Conservation (phyloP, 2,888 invertebrate species). For the Syritta pipiens region DNA sequence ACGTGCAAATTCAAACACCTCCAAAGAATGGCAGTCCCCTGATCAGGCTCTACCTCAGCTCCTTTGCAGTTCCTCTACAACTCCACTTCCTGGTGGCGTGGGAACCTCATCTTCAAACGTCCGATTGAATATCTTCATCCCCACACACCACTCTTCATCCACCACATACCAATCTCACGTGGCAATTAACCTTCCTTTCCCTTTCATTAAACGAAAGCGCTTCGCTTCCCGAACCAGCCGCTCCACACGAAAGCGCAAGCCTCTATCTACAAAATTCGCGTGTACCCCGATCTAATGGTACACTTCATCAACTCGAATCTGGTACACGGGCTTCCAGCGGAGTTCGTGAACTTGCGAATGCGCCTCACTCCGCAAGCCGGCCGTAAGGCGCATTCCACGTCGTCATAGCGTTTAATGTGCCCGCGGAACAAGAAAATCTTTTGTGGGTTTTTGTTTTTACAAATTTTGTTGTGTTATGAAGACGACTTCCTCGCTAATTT, state of each 20-base stretch:
- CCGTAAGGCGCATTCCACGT: neutral
- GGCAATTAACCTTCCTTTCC: conserved; percentile 55
- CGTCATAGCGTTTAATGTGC: neutral
- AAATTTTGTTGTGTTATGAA: too few species aligned
- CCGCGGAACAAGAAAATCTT: conserved; percentile 1
- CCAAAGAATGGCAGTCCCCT: too few species aligned
- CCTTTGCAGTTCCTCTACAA: too few species aligned
- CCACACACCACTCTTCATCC: neutral
- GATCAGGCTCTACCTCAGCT: too few species aligned
- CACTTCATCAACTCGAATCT: neutral
- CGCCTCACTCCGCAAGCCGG: neutral
- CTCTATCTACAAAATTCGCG: neutral
- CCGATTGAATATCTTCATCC: neutral
- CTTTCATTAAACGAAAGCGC: conserved; percentile 45
- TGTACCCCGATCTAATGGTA: conserved; percentile 1
- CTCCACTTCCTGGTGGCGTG: too few species aligned
- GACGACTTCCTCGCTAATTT: conserved; percentile 49
- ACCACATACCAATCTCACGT: neutral
- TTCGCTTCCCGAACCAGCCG: conserved; percentile 6
- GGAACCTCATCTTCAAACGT: neutral
- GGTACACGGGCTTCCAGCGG: neutral
- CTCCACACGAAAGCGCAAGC: neutral
- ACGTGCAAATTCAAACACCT: too few species aligned
- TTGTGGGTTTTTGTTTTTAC: too few species aligned
- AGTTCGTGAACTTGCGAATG: conserved; percentile 53